Evolutionary conservation across 2,113 vertebrate species (phyloP).

Genomic region (Probosciger aterrimus): DNA sequence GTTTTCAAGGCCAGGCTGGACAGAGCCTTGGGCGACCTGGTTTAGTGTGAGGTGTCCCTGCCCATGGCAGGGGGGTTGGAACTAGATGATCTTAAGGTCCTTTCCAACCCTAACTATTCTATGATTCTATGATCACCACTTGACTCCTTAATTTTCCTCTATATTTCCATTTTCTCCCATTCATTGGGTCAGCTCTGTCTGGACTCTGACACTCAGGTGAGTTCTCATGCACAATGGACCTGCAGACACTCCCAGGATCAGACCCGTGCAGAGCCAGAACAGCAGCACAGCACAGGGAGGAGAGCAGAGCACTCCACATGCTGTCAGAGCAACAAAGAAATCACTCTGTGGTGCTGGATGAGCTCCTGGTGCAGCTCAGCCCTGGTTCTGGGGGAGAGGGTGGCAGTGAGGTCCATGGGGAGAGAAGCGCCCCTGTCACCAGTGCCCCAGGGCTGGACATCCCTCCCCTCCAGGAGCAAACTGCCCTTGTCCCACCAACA

Average conservation of each 20-base stretch:
- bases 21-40: no score
- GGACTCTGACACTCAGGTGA: not conserved
- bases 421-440: not conserved
- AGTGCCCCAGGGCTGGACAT: not conserved
- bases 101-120: no score
- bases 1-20: no score
- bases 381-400: not conserved
- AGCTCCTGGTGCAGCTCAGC: not conserved
- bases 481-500: not conserved
- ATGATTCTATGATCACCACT: no score
- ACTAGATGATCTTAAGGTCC: no score
- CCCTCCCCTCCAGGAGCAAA: not conserved
- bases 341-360: not conserved
- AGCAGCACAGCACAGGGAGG: not conserved
- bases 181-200: not conserved
- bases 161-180: not conserved
- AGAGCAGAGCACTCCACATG: fast-evolving
- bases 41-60: no score
- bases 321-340: not conserved
- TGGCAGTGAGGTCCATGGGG: not conserved
- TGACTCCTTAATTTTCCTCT: not conserved
- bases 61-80: no score
- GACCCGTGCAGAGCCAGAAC: not conserved
- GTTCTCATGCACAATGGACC: not conserved
- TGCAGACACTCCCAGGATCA: not conserved